Evolutionary conservation across 2,888 invertebrate species (phyloP).

Genomic region (Sialis fuliginosa): DNA sequence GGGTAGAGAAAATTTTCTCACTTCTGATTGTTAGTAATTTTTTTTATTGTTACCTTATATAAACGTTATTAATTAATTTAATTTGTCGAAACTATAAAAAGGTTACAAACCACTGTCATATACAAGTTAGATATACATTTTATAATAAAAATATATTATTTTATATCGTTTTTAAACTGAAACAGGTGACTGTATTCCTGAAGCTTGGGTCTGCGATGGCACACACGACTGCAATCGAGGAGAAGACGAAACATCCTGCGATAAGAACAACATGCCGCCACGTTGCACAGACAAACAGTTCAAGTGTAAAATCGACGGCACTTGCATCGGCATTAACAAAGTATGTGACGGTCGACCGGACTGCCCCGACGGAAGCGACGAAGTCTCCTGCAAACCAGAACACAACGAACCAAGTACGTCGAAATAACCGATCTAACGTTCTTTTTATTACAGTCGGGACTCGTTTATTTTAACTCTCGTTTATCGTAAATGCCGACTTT

Average conservation of each 20-base stretch:
- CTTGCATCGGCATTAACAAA: conserved; percentile 32
- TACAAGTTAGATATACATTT: no score
- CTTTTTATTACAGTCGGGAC: no score
- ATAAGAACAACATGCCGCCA: conserved; percentile 14
- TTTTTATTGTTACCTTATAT: no score
- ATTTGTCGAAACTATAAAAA: no score
- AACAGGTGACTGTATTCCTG: conserved; percentile 36
- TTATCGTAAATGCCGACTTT: no score
- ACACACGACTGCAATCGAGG: conserved; percentile 34
- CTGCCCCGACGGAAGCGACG: conserved; percentile 39
- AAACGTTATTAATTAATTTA: no score
- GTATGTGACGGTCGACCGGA: conserved; percentile 34
- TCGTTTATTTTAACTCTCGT: no score
- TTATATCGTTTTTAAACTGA: no score
- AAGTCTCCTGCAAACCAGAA: conserved; percentile 19
- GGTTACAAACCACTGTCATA: no score
- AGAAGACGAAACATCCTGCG: conserved; percentile 42
- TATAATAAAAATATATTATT: no score
- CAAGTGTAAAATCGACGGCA: conserved; percentile 41
- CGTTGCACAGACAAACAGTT: conserved; percentile 30
- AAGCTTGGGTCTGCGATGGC: conserved; percentile 43
- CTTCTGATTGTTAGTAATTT: no score
- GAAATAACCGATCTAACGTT: background rate
- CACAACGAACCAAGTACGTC: conserved; percentile 16
- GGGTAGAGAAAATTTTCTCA: no score